These are phyloP conservation scores for Sebastes miniatus DNA, from an alignment of 2,797 vertebrate genomes.

Conservation along the genomic window DNA sequence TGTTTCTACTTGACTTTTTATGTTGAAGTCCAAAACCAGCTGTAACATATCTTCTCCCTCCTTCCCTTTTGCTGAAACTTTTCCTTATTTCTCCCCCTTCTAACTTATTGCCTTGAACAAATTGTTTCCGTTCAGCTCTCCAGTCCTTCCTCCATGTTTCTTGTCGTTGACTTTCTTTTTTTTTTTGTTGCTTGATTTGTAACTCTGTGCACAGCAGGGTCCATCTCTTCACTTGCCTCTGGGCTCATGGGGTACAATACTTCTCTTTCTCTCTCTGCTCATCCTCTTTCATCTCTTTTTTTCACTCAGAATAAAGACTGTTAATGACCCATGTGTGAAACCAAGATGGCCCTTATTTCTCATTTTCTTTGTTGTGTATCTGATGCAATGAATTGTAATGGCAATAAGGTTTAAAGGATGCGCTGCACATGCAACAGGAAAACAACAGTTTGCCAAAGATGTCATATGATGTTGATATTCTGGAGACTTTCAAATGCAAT, in stretches of 20 bases:
- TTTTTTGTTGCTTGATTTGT: constrained; percentile 31
- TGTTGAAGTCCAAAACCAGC: constrained; percentile 28
- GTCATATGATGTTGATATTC: constrained; percentile 16
- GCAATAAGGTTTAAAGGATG: constrained; percentile 22
- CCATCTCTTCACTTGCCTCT: constrained; percentile 34
- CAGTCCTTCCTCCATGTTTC: constrained; percentile 12
- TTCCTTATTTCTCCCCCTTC: constrained; percentile 8
- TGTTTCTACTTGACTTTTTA: constrained; percentile 41
- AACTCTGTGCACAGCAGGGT: constrained; percentile 35
- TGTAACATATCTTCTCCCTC: constrained; percentile 26
- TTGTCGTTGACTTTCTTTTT: background rate
- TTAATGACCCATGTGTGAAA: constrained; percentile 52
- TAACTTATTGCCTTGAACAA: constrained; percentile 12
- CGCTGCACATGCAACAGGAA: constrained; percentile 23
- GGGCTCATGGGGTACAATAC: constrained; percentile 31
- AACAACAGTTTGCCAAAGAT: constrained; percentile 37
- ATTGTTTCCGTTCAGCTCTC: constrained; percentile 26
- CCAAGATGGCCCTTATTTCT: constrained; percentile 34
- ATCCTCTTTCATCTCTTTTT: constrained; percentile 48
- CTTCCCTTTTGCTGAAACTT: background rate
- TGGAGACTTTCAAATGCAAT: constrained; percentile 3
- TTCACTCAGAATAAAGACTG: constrained; percentile 14
- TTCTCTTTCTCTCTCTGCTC: constrained; percentile 10
- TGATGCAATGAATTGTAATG: constrained; percentile 70
- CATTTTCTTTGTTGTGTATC: constrained; percentile 47